phyloP scores from a whole-genome alignment of 1,140 invertebrate genomes.

The Druon quercuslanigerum region DNA sequence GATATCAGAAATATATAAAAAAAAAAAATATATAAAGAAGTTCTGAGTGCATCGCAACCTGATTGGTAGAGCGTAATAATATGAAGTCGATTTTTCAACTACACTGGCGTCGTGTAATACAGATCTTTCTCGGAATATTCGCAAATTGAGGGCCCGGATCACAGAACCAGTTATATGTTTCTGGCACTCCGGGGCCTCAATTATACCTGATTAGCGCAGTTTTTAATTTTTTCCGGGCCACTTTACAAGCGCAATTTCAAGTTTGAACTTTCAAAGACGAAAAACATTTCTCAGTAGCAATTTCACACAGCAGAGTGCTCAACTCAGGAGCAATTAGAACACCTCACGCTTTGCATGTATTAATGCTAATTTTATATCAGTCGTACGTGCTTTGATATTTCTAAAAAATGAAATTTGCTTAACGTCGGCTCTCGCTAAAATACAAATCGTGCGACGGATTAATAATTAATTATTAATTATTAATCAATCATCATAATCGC shows the following conservation, averaged over 20 bases:
- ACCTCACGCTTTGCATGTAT: neutral
- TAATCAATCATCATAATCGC: too few species aligned
- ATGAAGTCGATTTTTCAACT: constrained; percentile 18
- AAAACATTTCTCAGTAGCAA: neutral
- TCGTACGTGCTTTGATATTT: neutral
- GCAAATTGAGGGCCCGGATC: neutral
- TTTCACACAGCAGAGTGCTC: neutral
- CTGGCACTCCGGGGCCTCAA: too few species aligned
- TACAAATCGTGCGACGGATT: neutral
- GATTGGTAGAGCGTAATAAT: constrained; percentile 28
- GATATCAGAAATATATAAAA: neutral
- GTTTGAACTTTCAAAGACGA: neutral
- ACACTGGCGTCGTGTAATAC: constrained; percentile 23
- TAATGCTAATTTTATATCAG: neutral
- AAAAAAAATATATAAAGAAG: neutral
- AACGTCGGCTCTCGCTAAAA: neutral
- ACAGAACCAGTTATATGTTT: too few species aligned
- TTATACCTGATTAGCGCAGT: neutral
- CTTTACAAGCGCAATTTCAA: too few species aligned
- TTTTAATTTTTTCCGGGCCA: neutral
- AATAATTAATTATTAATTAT: neutral
- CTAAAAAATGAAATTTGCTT: neutral
- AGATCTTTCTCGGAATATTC: constrained; percentile 4
- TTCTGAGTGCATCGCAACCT: constrained; percentile 14
- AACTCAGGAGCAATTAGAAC: too few species aligned